Percentiles rank a stretch among this genome's conserved stretches.
These are phyloP conservation scores for Amphiprion clarkii DNA, from an alignment of 2,797 vertebrate genomes.

Conservation along the genomic window DNA sequence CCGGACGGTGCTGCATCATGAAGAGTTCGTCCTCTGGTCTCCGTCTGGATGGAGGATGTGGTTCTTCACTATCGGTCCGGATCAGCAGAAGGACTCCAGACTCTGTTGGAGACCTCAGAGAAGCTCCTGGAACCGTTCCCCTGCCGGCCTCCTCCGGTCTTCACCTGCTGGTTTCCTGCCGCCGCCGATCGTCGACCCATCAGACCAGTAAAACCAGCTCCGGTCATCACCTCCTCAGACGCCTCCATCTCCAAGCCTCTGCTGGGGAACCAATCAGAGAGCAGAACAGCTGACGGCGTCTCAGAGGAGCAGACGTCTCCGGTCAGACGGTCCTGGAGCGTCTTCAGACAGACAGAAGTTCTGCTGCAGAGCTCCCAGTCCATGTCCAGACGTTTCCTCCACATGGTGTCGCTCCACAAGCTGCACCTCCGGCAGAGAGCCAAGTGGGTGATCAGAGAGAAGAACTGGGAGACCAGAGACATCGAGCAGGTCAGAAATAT, in stretches of 20 bases:
- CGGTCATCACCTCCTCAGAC: constrained; percentile 79
- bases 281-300: background rate
- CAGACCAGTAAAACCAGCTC: constrained; percentile 88
- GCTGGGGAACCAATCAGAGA: background rate
- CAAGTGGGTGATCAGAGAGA: constrained; percentile 88
- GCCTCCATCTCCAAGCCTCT: background rate
- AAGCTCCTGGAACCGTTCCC: constrained; percentile 89
- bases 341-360: constrained; percentile 72
- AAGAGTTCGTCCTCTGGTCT: background rate
- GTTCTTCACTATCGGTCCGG: constrained; percentile 88
- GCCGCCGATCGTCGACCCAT: constrained; percentile 81
- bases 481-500: constrained; percentile 84
- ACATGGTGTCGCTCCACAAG: constrained; percentile 80
- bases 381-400: constrained; percentile 85
- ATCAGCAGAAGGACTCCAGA: constrained; percentile 67
- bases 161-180: constrained; percentile 90
- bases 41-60: constrained; percentile 88
- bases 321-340: constrained; percentile 89
- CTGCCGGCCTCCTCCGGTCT: constrained; percentile 81
- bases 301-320: constrained; percentile 27
- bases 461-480: constrained; percentile 81
- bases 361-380: constrained; percentile 67
- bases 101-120: constrained; percentile 84
- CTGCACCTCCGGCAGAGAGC: constrained; percentile 90
- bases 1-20: no score